Percentiles rank a stretch among this genome's conserved stretches.
Conservation (phyloP, 2,888 invertebrate species). For the Lacanobia oleracea region DNA sequence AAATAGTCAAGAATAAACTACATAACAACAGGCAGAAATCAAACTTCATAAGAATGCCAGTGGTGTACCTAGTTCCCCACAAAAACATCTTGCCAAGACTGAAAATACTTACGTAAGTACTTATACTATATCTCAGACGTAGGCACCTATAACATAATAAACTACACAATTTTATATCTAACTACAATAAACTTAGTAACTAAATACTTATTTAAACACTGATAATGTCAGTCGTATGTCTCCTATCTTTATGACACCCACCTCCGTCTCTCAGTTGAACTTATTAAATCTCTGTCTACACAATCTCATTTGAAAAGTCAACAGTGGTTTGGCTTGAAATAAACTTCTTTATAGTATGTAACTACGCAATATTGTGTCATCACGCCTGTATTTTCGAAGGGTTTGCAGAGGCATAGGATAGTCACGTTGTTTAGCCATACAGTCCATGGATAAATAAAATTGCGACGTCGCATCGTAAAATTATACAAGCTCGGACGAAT, state of each 20-base stretch:
- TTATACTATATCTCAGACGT: neutral
- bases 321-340: slow-evolving; percentile 17
- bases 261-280: slow-evolving; percentile 3
- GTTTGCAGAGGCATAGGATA: too few species aligned
- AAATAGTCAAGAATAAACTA: too few species aligned
- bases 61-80: too few species aligned
- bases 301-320: slow-evolving; percentile 25
- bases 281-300: slow-evolving; percentile 26
- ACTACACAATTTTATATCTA: slow-evolving; percentile 16
- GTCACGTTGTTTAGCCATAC: too few species aligned
- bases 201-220: slow-evolving; percentile 40
- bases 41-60: too few species aligned
- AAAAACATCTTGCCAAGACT: too few species aligned
- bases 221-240: slow-evolving; percentile 39
- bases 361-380: neutral
- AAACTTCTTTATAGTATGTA: slow-evolving; percentile 1
- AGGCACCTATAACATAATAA: neutral
- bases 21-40: too few species aligned
- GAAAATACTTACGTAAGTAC: too few species aligned
- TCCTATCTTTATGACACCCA: slow-evolving; percentile 46
- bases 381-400: too few species aligned
- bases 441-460: too few species aligned
- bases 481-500: too few species aligned
- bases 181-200: slow-evolving; percentile 27
- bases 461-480: too few species aligned